These are phyloP conservation scores for Onychomys arenicola DNA, from an alignment of 2,797 vertebrate species.

Conservation along the genomic window DNA sequence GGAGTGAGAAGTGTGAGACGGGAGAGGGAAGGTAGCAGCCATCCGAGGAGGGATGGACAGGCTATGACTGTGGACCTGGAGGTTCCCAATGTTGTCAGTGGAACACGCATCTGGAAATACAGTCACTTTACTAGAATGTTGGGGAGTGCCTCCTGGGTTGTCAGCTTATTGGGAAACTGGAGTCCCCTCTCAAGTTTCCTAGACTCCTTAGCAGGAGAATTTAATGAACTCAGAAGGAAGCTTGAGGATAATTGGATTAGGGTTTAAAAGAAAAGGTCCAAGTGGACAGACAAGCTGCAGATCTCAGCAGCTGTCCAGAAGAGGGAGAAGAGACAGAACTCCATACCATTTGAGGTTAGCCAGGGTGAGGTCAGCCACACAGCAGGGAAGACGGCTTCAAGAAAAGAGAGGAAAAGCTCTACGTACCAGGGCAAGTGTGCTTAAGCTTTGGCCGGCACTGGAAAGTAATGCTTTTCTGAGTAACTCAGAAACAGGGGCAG, in stretches of 20 bases:
- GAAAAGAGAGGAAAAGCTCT: neutral
- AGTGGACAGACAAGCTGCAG: neutral
- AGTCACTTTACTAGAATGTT: neutral
- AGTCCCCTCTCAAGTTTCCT: neutral
- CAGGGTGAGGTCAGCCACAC: neutral
- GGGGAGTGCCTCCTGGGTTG: neutral
- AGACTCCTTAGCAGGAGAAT: neutral
- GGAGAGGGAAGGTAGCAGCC: accelerated
- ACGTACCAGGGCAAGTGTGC: neutral
- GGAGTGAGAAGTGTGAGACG: too few species aligned
- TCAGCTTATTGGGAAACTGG: neutral
- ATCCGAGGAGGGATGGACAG: too few species aligned
- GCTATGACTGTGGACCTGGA: neutral
- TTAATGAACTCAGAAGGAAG: neutral
- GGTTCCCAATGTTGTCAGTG: neutral
- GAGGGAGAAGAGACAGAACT: too few species aligned
- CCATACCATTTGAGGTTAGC: neutral
- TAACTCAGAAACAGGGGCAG: neutral
- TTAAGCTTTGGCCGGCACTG: neutral
- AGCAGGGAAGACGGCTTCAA: neutral
- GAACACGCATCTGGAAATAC: neutral
- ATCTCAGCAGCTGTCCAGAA: neutral
- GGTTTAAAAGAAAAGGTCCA: neutral
- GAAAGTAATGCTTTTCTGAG: neutral
- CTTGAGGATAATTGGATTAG: neutral